Percentiles rank a stretch among this genome's conserved stretches.
Conservation (phyloP, 1,140 invertebrate species). For the Hylaeus volcanicus region DNA sequence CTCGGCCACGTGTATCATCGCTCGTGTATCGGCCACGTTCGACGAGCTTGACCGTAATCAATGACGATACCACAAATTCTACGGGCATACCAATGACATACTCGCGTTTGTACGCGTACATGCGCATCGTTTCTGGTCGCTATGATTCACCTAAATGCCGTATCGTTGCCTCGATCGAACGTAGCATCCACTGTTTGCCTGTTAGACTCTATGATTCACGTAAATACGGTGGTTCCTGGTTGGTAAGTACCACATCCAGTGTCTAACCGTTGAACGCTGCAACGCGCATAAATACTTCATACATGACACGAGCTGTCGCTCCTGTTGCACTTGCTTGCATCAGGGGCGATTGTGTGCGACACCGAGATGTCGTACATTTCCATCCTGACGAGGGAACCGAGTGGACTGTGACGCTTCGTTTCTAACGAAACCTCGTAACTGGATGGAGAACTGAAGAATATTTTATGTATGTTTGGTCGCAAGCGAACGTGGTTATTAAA, state of each 20-base stretch:
- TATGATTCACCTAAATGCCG: conserved; percentile 34
- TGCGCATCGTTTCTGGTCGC: conserved; percentile 22
- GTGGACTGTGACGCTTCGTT: too few species aligned
- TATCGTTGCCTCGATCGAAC: conserved; percentile 27
- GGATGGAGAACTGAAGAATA: too few species aligned
- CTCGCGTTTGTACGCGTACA: background rate
- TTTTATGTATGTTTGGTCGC: too few species aligned
- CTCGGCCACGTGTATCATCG: conserved; percentile 31
- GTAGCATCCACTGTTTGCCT: conserved; percentile 8
- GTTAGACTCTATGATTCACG: conserved; percentile 42
- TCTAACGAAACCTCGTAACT: too few species aligned
- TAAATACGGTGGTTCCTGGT: background rate
- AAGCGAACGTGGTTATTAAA: too few species aligned
- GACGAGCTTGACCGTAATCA: conserved; percentile 39
- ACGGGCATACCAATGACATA: conserved; percentile 50
- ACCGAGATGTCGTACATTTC: too few species aligned
- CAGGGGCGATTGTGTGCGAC: background rate
- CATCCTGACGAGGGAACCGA: too few species aligned
- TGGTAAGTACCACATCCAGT: background rate
- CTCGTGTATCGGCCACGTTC: background rate
- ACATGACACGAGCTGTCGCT: background rate
- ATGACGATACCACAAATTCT: conserved; percentile 54
- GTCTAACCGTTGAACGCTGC: background rate
- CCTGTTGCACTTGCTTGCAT: background rate
- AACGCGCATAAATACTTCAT: conserved; percentile 4